Conservation (phyloP, 2,888 invertebrate species). For the Lepidocyrtoides sp. region DNA sequence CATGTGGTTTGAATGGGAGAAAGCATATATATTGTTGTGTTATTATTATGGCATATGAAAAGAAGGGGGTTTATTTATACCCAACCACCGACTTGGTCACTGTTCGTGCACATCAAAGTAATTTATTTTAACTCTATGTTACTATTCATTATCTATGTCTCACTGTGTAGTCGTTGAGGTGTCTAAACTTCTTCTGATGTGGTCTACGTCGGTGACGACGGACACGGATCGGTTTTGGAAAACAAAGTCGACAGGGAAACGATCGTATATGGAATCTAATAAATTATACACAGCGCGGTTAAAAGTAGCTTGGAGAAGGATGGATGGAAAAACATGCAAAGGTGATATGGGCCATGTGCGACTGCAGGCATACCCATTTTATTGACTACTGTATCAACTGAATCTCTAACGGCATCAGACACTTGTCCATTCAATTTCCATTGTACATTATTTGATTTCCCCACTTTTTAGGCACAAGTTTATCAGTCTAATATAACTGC, state of each 20-base stretch:
- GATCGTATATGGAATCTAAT: background rate
- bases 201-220: background rate
- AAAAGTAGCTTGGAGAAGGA: background rate
- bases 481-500: background rate
- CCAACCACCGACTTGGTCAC: background rate
- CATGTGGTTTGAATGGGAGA: background rate
- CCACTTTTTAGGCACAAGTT: background rate
- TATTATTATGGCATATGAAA: background rate
- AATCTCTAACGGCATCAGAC: background rate
- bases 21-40: background rate
- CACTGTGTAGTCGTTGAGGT: background rate
- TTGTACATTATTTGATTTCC: background rate
- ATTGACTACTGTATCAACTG: background rate
- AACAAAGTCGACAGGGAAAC: background rate
- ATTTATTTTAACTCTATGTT: constrained; percentile 31
- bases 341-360: too few relatives aligned
- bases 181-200: constrained; percentile 9
- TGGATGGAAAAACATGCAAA: background rate
- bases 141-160: background rate
- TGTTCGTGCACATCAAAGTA: constrained; percentile 28
- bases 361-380: background rate
- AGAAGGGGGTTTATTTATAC: background rate
- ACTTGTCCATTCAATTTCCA: background rate
- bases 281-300: too few relatives aligned
- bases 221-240: background rate